phyloP scores from a whole-genome alignment of 2,888 invertebrate genomes.

The Mongoloraphidia duomilia region DNA sequence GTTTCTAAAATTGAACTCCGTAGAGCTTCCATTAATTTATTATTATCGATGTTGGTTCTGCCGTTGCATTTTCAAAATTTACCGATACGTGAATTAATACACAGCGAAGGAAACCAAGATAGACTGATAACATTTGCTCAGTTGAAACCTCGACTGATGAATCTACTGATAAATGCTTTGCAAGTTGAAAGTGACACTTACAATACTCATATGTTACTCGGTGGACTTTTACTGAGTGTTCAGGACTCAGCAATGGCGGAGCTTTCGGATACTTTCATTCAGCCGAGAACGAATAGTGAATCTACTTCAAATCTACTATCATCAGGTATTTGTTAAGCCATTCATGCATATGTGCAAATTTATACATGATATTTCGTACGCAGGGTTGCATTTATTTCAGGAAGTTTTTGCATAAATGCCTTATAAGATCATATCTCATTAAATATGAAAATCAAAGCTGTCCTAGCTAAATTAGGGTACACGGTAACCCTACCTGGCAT shows the following conservation, averaged over 20 bases:
- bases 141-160: slow-evolving; percentile 60
- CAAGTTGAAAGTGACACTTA: slow-evolving; percentile 72
- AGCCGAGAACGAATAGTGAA: slow-evolving; percentile 36
- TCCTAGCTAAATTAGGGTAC: too few relatives aligned
- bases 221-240: slow-evolving; percentile 61
- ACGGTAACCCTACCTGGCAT: too few relatives aligned
- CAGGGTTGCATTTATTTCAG: too few relatives aligned
- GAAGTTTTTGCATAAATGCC: too few relatives aligned
- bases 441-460: too few relatives aligned
- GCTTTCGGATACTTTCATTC: slow-evolving; percentile 47
- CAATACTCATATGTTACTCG: slow-evolving; percentile 78
- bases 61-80: slow-evolving; percentile 83
- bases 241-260: slow-evolving; percentile 68
- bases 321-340: slow-evolving; percentile 39
- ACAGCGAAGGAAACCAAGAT: slow-evolving; percentile 33
- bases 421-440: too few relatives aligned
- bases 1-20: slow-evolving; percentile 67
- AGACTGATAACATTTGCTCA: slow-evolving; percentile 44
- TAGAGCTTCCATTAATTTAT: slow-evolving; percentile 79
- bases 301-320: slow-evolving; percentile 47
- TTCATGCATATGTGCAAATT: slow-evolving; percentile 3
- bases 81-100: slow-evolving; percentile 54
- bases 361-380: too few relatives aligned
- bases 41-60: slow-evolving; percentile 80
- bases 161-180: slow-evolving; percentile 67